Evolutionary conservation across 2,888 invertebrate genomes (phyloP).

Genomic region (Drosophila siamana): DNA sequence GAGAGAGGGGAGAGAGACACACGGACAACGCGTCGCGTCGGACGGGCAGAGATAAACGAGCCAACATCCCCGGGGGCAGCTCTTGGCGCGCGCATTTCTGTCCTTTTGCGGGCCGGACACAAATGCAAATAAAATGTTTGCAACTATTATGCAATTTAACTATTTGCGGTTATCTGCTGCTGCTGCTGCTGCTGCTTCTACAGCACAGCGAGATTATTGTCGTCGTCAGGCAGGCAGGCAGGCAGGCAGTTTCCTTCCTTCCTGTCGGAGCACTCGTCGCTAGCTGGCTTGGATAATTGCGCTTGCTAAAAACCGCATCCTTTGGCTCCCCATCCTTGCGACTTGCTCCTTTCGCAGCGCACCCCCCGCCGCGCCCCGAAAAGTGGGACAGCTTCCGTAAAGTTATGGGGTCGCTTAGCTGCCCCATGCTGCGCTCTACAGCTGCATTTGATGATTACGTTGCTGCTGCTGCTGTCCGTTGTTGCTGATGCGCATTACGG

Average conservation of each 20-base stretch:
- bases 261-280: conserved; percentile 15
- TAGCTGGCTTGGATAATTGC: conserved; percentile 37
- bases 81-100: conserved; percentile 1
- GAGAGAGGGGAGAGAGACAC: background rate
- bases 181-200: conserved; percentile 20
- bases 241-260: conserved; percentile 42
- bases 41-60: conserved; percentile 41
- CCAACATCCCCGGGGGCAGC: conserved; percentile 14
- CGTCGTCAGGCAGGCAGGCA: conserved; percentile 10
- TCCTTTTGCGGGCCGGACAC: conserved; percentile 7
- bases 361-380: conserved; percentile 3
- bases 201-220: conserved; percentile 42
- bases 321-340: background rate
- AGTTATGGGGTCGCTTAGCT: conserved; percentile 25
- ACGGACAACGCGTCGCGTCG: too few species aligned
- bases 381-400: conserved; percentile 26
- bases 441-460: conserved; percentile 36
- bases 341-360: too few species aligned
- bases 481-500: conserved; percentile 48
- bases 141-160: conserved; percentile 70
- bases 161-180: conserved; percentile 60
- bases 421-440: background rate
- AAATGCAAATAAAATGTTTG: conserved; percentile 68
- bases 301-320: conserved; percentile 43
- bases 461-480: conserved; percentile 21